phyloP scores from a whole-genome alignment of 2,113 vertebrate genomes.

The Pelobates fuscus region DNA sequence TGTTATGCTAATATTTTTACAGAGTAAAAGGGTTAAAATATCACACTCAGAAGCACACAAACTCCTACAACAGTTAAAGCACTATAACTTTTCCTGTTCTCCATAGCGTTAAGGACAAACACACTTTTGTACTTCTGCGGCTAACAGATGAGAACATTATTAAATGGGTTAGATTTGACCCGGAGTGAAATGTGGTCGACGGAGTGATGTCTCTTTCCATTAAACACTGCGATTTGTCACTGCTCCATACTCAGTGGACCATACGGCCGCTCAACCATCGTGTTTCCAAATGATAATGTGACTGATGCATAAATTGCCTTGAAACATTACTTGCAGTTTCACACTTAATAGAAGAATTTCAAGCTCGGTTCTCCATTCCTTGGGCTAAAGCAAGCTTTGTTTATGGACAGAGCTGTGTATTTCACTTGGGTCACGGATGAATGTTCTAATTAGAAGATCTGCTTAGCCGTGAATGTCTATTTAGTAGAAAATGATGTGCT shows the following conservation, averaged over 20 bases:
- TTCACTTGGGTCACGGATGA: too few species aligned
- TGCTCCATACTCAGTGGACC: slow-evolving; percentile 2
- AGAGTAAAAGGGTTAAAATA: too few species aligned
- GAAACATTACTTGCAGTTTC: not conserved
- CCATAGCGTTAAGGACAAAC: slow-evolving; percentile 4
- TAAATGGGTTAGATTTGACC: slow-evolving; percentile 12
- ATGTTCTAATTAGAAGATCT: too few species aligned
- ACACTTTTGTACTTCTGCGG: not conserved
- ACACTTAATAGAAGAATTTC: not conserved
- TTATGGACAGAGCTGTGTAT: too few species aligned
- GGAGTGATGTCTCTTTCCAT: slow-evolving; percentile 14
- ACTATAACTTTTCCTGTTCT: not conserved
- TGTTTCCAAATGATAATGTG: slow-evolving; percentile 3
- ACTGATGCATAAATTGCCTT: slow-evolving; percentile 16
- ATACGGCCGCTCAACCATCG: not conserved
- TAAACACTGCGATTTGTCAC: slow-evolving; percentile 24
- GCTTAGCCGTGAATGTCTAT: too few species aligned
- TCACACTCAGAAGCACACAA: too few species aligned
- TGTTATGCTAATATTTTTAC: too few species aligned
- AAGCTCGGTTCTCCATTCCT: not conserved
- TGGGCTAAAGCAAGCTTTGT: not conserved
- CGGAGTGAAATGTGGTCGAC: not conserved
- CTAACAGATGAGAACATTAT: not conserved
- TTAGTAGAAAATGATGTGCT: too few species aligned
- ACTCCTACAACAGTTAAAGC: too few species aligned